These are phyloP conservation scores for Priocnemis perturbator DNA, from an alignment of 2,888 invertebrate genomes.

Conservation along the genomic window DNA sequence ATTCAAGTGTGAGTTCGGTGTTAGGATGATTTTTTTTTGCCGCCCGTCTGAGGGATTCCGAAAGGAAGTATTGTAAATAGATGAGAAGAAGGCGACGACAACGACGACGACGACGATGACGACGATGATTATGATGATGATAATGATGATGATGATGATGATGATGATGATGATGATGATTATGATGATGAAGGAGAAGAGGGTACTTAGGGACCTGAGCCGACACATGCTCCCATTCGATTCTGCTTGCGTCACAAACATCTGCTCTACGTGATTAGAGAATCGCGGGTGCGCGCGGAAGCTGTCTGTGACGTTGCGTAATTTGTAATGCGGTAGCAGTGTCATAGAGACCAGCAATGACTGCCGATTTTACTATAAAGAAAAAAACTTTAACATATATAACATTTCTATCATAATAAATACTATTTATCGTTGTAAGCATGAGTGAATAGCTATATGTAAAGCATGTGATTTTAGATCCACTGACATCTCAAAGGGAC, in stretches of 20 bases:
- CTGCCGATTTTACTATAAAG: conserved; percentile 68
- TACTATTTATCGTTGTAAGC: conserved; percentile 59
- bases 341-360: conserved; percentile 70
- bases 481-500: neutral
- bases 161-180: no score
- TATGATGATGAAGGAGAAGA: conserved; percentile 30
- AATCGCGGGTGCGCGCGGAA: neutral
- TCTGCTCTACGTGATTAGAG: conserved; percentile 1
- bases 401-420: conserved; percentile 61
- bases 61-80: conserved; percentile 63
- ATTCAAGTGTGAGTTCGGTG: no score
- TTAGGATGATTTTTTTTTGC: no score
- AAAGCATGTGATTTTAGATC: conserved; percentile 38
- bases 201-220: conserved; percentile 70
- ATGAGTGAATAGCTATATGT: conserved; percentile 45
- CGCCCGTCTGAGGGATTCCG: conserved; percentile 27
- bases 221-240: conserved; percentile 55
- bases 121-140: no score
- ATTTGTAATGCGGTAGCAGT: conserved; percentile 54
- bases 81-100: conserved; percentile 49
- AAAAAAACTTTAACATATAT: conserved; percentile 54
- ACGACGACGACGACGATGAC: no score
- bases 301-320: conserved; percentile 39
- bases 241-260: conserved; percentile 34
- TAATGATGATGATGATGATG: no score